phyloP scores from a whole-genome alignment of 1,140 invertebrate species.

The Copidosoma floridanum region DNA sequence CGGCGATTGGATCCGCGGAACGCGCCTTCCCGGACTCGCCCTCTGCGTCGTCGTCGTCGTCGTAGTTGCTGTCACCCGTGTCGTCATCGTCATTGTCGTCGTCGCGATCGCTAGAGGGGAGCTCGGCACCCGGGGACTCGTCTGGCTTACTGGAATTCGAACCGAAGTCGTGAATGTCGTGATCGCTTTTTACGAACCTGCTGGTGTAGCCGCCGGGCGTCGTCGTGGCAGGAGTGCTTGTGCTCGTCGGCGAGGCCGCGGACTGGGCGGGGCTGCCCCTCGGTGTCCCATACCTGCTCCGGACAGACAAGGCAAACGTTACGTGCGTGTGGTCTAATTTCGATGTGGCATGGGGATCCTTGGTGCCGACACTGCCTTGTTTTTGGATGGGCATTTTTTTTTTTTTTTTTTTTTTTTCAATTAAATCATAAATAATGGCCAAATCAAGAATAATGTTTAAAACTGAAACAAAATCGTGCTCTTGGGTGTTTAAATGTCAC shows the following conservation, averaged over 20 bases:
- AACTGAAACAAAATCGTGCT: conserved; percentile 17
- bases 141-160: conserved; percentile 52
- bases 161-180: conserved; percentile 47
- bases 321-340: neutral
- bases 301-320: conserved; percentile 1
- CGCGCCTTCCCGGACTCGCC: conserved; percentile 17
- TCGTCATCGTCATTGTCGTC: conserved; percentile 25
- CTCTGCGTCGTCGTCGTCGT: conserved; percentile 13
- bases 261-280: conserved; percentile 54
- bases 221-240: conserved; percentile 34
- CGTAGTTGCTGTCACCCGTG: conserved; percentile 18
- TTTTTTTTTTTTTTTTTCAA: no score
- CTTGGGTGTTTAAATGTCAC: neutral
- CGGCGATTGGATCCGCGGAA: conserved; percentile 15
- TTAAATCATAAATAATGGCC: no score
- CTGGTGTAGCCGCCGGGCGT: conserved; percentile 52
- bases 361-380: no score
- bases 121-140: conserved; percentile 48
- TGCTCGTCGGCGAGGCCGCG: conserved; percentile 39
- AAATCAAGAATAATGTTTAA: conserved; percentile 27
- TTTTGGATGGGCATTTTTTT: no score
- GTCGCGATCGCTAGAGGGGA: conserved; percentile 42
- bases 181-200: conserved; percentile 56
- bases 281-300: conserved; percentile 49
- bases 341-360: neutral